Evolutionary conservation across 2,888 invertebrate genomes (phyloP).

Genomic region (Hecatera dysodea): DNA sequence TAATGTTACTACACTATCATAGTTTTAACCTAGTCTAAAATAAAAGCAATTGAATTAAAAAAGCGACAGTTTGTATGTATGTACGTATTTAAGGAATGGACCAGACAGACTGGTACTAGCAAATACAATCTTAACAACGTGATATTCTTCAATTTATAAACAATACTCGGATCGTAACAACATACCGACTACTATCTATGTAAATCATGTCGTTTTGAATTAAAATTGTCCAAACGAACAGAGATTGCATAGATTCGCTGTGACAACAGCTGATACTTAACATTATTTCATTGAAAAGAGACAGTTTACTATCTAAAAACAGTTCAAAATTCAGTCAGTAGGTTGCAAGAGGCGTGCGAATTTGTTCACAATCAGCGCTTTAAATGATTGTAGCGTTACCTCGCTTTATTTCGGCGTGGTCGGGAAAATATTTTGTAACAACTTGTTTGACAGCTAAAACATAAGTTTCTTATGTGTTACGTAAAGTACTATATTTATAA

Average conservation of each 20-base stretch:
- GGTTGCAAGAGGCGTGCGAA: conserved; percentile 51
- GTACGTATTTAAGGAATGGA: too few species aligned
- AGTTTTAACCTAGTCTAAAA: too few species aligned
- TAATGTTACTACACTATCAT: too few species aligned
- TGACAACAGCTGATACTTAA: neutral
- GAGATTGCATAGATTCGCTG: neutral
- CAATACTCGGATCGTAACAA: too few species aligned
- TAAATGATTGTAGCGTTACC: conserved; percentile 58
- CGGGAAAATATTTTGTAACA: conserved; percentile 51
- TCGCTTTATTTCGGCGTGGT: conserved; percentile 58
- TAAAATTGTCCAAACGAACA: neutral
- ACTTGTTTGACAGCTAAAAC: conserved; percentile 27
- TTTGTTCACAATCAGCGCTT: conserved; percentile 27
- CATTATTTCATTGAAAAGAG: neutral
- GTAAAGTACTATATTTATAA: neutral
- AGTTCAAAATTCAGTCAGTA: conserved; percentile 38
- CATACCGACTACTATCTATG: too few species aligned
- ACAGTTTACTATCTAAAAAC: conserved; percentile 5
- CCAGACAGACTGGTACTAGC: too few species aligned
- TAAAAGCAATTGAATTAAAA: too few species aligned
- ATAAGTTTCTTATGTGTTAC: conserved; percentile 1
- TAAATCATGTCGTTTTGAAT: too few species aligned
- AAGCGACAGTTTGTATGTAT: too few species aligned
- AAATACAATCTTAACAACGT: too few species aligned
- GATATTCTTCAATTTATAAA: too few species aligned